phyloP scores from a whole-genome alignment of 2,797 vertebrate genomes.

The Echiichthys vipera region DNA sequence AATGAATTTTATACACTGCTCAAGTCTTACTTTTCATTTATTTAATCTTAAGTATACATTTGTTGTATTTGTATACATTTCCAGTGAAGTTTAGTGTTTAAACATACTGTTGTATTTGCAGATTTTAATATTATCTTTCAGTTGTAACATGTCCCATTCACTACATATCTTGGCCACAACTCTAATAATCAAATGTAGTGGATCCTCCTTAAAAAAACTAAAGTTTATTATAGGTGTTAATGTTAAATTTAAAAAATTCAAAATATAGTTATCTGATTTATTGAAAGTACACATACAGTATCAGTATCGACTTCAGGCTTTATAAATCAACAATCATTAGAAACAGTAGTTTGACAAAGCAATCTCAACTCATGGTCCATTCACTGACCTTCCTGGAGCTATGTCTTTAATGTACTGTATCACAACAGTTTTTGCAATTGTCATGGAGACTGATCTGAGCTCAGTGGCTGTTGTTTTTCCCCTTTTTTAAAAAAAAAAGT shows the following conservation, averaged over 20 bases:
- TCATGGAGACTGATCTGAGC: background rate
- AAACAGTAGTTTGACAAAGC: background rate
- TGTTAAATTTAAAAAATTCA: background rate
- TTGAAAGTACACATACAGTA: background rate
- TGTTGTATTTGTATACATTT: background rate
- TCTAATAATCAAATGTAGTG: background rate
- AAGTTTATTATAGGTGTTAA: background rate
- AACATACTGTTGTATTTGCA: background rate
- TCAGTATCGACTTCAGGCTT: background rate
- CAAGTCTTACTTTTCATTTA: background rate
- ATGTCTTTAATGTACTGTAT: rapidly evolving
- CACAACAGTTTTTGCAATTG: background rate
- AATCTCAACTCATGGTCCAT: background rate
- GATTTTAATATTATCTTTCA: background rate
- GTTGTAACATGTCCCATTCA: background rate
- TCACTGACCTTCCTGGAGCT: background rate
- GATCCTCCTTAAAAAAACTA: background rate
- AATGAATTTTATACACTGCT: background rate
- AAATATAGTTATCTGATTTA: background rate
- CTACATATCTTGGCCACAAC: background rate
- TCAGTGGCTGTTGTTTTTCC: background rate
- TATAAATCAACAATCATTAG: background rate
- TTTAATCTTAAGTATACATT: background rate
- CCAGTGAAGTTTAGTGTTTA: background rate
- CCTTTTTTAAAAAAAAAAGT: background rate